Conservation (phyloP, 2,797 vertebrate species). For the Jordanella pulchra region DNA sequence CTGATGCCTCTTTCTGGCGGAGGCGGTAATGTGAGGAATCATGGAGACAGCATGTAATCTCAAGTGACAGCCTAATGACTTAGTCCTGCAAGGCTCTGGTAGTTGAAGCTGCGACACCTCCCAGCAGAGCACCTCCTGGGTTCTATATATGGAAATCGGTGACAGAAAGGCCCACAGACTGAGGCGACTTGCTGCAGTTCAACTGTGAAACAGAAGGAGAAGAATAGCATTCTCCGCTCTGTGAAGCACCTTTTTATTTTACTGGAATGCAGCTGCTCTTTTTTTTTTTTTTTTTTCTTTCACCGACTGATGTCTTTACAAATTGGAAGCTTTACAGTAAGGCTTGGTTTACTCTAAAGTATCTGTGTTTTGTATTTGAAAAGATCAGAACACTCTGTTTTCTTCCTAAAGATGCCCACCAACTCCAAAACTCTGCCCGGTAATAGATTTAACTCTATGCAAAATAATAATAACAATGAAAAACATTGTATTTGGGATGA, state of each 20-base stretch:
- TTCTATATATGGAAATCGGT: conserved; percentile 75
- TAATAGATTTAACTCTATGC: background rate
- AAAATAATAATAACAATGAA: background rate
- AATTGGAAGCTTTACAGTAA: conserved; percentile 24
- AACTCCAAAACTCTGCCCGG: background rate
- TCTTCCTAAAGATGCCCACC: background rate
- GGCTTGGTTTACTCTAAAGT: conserved; percentile 18
- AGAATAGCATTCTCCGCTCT: conserved; percentile 56
- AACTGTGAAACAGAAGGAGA: conserved; percentile 52
- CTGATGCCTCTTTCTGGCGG: conserved; percentile 62
- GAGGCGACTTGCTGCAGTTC: conserved; percentile 55
- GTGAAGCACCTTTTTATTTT: conserved; percentile 53
- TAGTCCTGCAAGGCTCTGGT: conserved; percentile 64
- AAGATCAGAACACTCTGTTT: background rate
- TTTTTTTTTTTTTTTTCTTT: conserved; percentile 42
- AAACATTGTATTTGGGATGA: too few relatives aligned
- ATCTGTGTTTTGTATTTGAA: background rate
- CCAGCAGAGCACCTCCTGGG: conserved; percentile 55
- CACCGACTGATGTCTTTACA: conserved; percentile 43
- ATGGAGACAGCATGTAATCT: conserved; percentile 75
- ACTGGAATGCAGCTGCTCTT: conserved; percentile 53
- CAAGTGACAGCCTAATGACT: conserved; percentile 79
- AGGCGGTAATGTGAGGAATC: conserved; percentile 73
- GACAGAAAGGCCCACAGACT: conserved; percentile 58
- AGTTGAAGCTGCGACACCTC: conserved; percentile 60